Evolutionary conservation across 2,888 invertebrate genomes (phyloP).

Genomic region (Falcaria lacertinaria): DNA sequence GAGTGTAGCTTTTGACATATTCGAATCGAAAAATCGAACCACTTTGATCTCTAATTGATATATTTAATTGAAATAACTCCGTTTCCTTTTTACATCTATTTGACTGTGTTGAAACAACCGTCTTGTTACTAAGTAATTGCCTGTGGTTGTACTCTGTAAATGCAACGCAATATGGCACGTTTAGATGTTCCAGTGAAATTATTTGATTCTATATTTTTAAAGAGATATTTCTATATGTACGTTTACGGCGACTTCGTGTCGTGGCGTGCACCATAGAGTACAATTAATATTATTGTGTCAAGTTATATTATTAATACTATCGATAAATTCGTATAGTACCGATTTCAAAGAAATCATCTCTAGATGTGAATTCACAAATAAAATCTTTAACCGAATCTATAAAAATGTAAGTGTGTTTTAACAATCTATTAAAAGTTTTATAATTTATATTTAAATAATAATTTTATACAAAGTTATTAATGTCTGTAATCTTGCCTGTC

Average conservation of each 20-base stretch:
- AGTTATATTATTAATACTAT: slow-evolving; percentile 39
- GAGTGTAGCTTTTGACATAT: background rate
- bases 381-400: slow-evolving; percentile 29
- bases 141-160: slow-evolving; percentile 35
- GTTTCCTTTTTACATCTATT: background rate
- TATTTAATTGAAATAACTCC: background rate
- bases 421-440: slow-evolving; percentile 32
- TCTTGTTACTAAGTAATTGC: slow-evolving; percentile 20
- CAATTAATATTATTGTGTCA: slow-evolving; percentile 35
- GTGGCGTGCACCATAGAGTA: slow-evolving; percentile 41
- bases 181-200: slow-evolving; percentile 36
- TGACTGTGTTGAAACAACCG: slow-evolving; percentile 15
- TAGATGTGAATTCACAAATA: slow-evolving; percentile 35
- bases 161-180: slow-evolving; percentile 25
- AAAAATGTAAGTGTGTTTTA: slow-evolving; percentile 13
- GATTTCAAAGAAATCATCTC: slow-evolving; percentile 63
- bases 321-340: slow-evolving; percentile 34
- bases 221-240: slow-evolving; percentile 30
- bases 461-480: slow-evolving; percentile 37
- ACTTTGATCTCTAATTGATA: slow-evolving; percentile 1
- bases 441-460: slow-evolving; percentile 34
- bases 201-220: slow-evolving; percentile 26
- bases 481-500: slow-evolving; percentile 65
- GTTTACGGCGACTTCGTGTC: slow-evolving; percentile 13
- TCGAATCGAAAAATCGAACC: background rate